Base-by-base conservation (phyloP, 2,888 invertebrate species). In the Hydropsyche betteni region DNA sequence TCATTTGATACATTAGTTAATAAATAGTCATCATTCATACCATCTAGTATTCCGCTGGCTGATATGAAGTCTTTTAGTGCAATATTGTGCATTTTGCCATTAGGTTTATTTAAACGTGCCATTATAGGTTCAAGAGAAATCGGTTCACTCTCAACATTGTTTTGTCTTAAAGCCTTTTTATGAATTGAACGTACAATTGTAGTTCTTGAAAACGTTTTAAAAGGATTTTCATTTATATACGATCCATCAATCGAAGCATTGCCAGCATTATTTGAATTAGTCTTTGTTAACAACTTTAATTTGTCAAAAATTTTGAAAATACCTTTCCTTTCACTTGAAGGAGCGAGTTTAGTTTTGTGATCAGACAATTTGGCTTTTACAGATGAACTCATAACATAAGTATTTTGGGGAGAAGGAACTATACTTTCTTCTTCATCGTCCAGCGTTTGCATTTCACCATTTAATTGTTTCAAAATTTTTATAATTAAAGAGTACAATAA, bases 401-500 rank as follows among this genome's bases (percentile, higher is more conserved):
- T 53, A 24, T 8, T 14, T 71, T 64, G 64, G 34, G 36, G 34
- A n/a, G 12, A 36, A 5, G 36, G 7, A 5, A n/a, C 51, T 34
- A 34, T 70, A 5, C 16, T n/a, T n/a, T 7, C 24, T 33, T 70
- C 70, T 7, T 70, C 70, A 33, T 70, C 70, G 6, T 51, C 70
- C 24, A 70, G 33, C 6, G 34, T 69, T 69, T 50, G 24, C 44
- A 64, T 53, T 68, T 79, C 74, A 24, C 71, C 70, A 5, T 53
- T 61, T 7, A 79, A 58, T 75, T 77, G 74, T 44, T 77, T 74
- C n/a, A 75, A 69, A 33, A 79, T 76, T 70, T 76, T 79, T 6
- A 53, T 33, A n/a, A 79, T 24, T 5, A 79, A 38, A 10, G 75
- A 55, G 61, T 75, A 76, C 24, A 79, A 70, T 7, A 79, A 55